Conservation (phyloP, 2,113 vertebrate species). For the Rousettus leschenaultii region DNA sequence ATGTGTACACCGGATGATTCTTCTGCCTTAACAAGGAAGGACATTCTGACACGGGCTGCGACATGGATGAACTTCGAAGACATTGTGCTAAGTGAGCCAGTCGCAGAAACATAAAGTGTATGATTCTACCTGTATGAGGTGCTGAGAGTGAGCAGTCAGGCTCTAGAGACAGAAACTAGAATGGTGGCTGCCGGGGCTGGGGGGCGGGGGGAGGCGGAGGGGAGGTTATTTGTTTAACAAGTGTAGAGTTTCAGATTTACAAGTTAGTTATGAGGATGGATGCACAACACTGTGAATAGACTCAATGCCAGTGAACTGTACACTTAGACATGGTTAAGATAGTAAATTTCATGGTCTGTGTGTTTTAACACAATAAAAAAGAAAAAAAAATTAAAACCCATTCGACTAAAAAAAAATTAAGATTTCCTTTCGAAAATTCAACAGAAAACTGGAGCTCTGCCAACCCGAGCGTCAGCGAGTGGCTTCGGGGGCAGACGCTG, state of each 20-base stretch:
- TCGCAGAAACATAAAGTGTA: not conserved
- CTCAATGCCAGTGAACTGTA: too few relatives aligned
- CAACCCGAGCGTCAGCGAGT: not conserved
- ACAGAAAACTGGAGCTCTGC: not conserved
- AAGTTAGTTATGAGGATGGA: not conserved
- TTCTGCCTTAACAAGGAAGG: not conserved
- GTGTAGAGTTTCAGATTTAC: not conserved
- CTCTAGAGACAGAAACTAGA: not conserved
- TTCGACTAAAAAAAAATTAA: not conserved
- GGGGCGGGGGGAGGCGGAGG: not conserved
- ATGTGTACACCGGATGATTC: fast-evolving
- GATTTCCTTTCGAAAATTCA: not conserved
- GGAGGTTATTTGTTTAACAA: not conserved
- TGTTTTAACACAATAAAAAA: not conserved
- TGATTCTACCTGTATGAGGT: not conserved
- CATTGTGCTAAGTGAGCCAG: not conserved
- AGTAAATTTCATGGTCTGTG: not conserved
- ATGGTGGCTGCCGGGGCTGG: fast-evolving
- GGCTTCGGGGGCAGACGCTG: not conserved
- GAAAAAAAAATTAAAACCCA: not conserved
- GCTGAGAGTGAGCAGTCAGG: not conserved
- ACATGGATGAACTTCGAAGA: not conserved
- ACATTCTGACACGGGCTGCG: not conserved
- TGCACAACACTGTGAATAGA: fast-evolving
- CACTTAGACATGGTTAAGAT: too few relatives aligned